A percentile compares a stretch with the other conserved stretches of the same genome.
phyloP scores from a whole-genome alignment of 1,140 invertebrate genomes.

The Hyles vespertilio region DNA sequence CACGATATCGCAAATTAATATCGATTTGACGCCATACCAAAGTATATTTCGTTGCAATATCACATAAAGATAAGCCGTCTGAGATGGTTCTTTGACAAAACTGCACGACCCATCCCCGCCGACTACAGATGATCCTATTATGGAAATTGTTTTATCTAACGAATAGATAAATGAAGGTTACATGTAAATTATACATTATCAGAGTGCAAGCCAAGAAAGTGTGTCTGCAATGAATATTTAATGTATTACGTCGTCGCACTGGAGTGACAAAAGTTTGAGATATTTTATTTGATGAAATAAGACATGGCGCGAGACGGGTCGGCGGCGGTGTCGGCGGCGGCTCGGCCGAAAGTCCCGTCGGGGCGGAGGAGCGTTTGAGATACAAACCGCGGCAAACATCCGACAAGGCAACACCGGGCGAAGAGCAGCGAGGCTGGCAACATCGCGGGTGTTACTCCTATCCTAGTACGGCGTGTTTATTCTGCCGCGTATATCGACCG shows the following conservation, averaged over 20 bases:
- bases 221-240: too few species aligned
- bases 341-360: not conserved
- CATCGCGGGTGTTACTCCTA: slow-evolving; percentile 42
- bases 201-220: too few species aligned
- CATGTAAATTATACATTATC: slow-evolving; percentile 44
- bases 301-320: slow-evolving; percentile 11
- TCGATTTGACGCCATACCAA: slow-evolving; percentile 10
- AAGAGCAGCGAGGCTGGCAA: slow-evolving; percentile 36
- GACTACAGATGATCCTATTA: slow-evolving; percentile 67
- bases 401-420: slow-evolving; percentile 39
- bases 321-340: not conserved
- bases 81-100: slow-evolving; percentile 57
- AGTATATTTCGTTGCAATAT: slow-evolving; percentile 20
- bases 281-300: not conserved
- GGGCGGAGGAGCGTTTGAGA: slow-evolving; percentile 28
- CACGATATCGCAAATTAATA: slow-evolving; percentile 10
- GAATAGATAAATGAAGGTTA: slow-evolving; percentile 62
- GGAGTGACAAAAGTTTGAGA: too few species aligned
- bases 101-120: slow-evolving; percentile 43
- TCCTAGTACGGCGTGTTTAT: slow-evolving; percentile 69
- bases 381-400: slow-evolving; percentile 46
- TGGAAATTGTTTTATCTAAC: slow-evolving; percentile 59
- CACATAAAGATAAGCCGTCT: slow-evolving; percentile 35
- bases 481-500: slow-evolving; percentile 71
- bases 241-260: too few species aligned